Evolutionary conservation across 2,797 vertebrate genomes (phyloP).

Genomic region (Coendou prehensilis): DNA sequence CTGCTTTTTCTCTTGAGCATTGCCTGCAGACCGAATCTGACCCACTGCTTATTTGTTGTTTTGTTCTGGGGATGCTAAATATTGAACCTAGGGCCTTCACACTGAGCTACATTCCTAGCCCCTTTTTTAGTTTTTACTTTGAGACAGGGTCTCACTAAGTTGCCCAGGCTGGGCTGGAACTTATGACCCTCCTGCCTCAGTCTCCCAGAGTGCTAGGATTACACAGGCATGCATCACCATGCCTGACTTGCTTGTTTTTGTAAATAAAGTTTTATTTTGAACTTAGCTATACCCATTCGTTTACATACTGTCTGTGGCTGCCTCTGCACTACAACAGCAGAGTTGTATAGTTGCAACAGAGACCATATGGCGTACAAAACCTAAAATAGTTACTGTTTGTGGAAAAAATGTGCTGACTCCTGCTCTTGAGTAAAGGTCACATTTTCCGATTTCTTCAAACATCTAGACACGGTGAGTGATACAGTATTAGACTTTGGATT

Average conservation of each 20-base stretch:
- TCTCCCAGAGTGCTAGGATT: neutral
- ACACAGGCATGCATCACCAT: neutral
- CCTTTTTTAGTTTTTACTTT: neutral
- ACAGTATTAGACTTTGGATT: neutral
- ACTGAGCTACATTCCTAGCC: neutral
- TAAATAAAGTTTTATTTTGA: slow-evolving; percentile 31
- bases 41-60: neutral
- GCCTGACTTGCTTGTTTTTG: neutral
- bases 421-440: slow-evolving; percentile 30
- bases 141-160: neutral
- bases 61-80: neutral
- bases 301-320: neutral
- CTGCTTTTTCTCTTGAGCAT: neutral
- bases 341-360: neutral
- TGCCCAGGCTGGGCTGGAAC: neutral
- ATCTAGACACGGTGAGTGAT: neutral
- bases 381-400: neutral
- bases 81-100: neutral
- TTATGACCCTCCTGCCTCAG: neutral
- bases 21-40: neutral
- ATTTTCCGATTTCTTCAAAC: slow-evolving; percentile 26
- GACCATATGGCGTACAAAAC: neutral
- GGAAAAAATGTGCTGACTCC: neutral
- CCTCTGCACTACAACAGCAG: neutral
- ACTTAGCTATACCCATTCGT: neutral